Evolutionary conservation across 2,113 vertebrate genomes (phyloP).

Genomic region (Columba livia): DNA sequence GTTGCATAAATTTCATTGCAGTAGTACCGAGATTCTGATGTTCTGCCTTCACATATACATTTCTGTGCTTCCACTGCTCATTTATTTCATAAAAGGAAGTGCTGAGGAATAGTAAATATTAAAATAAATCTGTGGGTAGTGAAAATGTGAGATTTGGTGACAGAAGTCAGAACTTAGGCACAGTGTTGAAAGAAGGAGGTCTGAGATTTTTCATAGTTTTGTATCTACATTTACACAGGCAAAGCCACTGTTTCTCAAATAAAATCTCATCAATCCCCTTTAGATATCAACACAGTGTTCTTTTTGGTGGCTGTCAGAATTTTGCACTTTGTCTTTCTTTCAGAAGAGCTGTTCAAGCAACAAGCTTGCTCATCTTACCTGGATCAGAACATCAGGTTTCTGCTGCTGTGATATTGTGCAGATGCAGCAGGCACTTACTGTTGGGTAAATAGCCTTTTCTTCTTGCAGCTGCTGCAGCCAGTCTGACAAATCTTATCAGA

Average conservation of each 20-base stretch:
- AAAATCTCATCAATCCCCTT: neutral
- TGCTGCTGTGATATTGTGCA: neutral
- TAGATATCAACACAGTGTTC: neutral
- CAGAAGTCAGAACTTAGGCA: neutral
- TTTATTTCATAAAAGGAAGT: neutral
- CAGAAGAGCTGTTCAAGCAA: neutral
- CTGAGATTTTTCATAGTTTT: neutral
- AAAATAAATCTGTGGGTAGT: neutral
- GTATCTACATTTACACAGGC: neutral
- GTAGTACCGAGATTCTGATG: neutral
- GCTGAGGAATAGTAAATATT: neutral
- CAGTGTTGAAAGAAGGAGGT: neutral
- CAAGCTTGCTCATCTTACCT: neutral
- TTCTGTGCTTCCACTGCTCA: neutral
- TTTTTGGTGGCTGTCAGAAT: neutral
- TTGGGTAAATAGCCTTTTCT: neutral
- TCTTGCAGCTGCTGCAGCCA: neutral
- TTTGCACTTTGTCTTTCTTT: neutral
- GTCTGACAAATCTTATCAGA: slow-evolving; percentile 9
- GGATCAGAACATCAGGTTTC: neutral
- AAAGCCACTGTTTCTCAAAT: neutral
- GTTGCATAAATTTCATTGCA: neutral
- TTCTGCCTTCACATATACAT: neutral
- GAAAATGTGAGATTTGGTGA: neutral
- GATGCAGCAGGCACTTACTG: neutral